These are phyloP conservation scores for Pentalonia nigronervosa DNA, from an alignment of 1,140 invertebrate species.

Conservation along the genomic window DNA sequence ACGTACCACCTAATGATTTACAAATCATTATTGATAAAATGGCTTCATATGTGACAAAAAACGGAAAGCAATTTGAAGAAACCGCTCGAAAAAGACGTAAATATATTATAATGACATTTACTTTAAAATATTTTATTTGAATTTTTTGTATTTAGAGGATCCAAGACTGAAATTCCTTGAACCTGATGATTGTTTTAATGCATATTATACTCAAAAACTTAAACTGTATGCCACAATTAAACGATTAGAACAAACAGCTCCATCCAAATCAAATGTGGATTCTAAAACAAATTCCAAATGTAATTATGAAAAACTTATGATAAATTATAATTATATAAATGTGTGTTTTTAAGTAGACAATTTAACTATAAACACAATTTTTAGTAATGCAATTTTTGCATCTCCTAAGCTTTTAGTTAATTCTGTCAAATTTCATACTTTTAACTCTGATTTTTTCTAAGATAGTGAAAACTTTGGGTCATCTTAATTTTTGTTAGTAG, in stretches of 20 bases:
- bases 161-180: slow-evolving; percentile 48
- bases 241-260: slow-evolving; percentile 50
- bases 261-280: slow-evolving; percentile 28
- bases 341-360: neutral
- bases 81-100: slow-evolving; percentile 83
- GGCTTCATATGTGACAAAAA: slow-evolving; percentile 92
- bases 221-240: slow-evolving; percentile 54
- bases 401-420: neutral
- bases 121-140: neutral
- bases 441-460: neutral
- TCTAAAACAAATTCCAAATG: slow-evolving; percentile 51
- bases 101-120: slow-evolving; percentile 31
- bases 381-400: neutral
- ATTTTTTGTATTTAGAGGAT: slow-evolving; percentile 55
- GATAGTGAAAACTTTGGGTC: neutral
- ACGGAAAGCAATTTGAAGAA: slow-evolving; percentile 90
- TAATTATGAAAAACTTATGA: slow-evolving; percentile 25
- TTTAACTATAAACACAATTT: neutral
- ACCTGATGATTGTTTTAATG: slow-evolving; percentile 47
- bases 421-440: neutral
- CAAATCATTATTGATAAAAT: slow-evolving; percentile 94
- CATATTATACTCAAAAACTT: slow-evolving; percentile 51
- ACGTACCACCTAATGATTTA: slow-evolving; percentile 77
- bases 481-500: neutral
- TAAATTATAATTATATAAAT: neutral